Percentiles rank a stretch among this genome's conserved stretches.
Conservation (phyloP, 1,140 invertebrate genomes). For the Phymastichus coffea region DNA sequence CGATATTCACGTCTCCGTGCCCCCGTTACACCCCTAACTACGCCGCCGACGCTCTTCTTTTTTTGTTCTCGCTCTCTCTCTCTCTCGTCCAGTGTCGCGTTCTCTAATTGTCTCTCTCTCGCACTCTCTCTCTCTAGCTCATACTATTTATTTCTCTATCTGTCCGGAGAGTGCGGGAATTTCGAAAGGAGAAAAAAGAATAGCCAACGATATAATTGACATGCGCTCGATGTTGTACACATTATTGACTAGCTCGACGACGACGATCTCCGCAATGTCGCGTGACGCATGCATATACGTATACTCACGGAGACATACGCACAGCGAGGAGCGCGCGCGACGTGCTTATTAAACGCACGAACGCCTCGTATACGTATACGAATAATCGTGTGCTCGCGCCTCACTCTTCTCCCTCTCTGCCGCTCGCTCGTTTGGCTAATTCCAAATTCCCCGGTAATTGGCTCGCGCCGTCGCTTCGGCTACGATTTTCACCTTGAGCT, state of each 20-base stretch:
- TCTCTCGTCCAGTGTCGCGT: background rate
- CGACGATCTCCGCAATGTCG: conserved; percentile 27
- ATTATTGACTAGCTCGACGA: conserved; percentile 36
- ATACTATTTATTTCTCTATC: too few species aligned
- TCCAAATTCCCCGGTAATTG: too few species aligned
- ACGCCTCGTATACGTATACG: conserved; percentile 24
- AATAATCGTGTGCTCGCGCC: background rate
- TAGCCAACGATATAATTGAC: conserved; percentile 22
- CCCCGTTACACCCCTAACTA: conserved; percentile 16
- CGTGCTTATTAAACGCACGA: conserved; percentile 30
- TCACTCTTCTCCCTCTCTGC: background rate
- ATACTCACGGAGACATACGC: background rate
- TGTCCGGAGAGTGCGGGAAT: too few species aligned
- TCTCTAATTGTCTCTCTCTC: background rate
- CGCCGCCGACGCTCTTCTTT: conserved; percentile 21
- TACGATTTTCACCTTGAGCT: too few species aligned
- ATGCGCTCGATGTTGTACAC: conserved; percentile 22
- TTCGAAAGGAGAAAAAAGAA: too few species aligned
- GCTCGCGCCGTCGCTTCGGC: too few species aligned
- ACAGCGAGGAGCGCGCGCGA: background rate
- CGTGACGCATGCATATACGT: conserved; percentile 24
- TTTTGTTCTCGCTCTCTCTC: background rate
- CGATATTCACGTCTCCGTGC: background rate
- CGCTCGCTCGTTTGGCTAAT: too few species aligned
- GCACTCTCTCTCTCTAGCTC: background rate